These are phyloP conservation scores for Lycophotia porphyrea DNA, from an alignment of 2,888 invertebrate species.

Conservation along the genomic window DNA sequence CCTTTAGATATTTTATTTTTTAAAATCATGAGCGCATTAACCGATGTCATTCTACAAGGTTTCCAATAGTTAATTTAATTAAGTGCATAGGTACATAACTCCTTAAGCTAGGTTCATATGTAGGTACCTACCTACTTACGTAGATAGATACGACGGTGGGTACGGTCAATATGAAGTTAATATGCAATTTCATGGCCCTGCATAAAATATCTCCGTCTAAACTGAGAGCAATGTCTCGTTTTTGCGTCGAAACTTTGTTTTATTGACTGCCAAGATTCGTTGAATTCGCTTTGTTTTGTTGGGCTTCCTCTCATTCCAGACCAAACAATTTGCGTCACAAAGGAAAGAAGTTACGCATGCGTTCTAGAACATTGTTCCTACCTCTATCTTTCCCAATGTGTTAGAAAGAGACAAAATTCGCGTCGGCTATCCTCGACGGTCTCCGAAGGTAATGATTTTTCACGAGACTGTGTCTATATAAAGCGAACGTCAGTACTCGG, in stretches of 20 bases:
- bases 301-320: constrained; percentile 60
- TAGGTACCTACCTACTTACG: neutral
- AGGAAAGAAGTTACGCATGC: constrained; percentile 70
- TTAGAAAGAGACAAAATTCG: constrained; percentile 66
- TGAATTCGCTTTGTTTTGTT: constrained; percentile 65
- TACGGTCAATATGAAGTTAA: neutral
- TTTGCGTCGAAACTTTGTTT: constrained; percentile 38
- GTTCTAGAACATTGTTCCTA: constrained; percentile 73
- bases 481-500: constrained; percentile 63
- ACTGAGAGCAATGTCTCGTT: constrained; percentile 13
- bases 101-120: no score
- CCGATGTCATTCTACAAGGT: constrained; percentile 3
- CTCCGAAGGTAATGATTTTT: constrained; percentile 62
- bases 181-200: neutral
- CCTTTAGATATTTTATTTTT: neutral
- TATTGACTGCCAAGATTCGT: constrained; percentile 64
- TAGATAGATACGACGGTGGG: no score
- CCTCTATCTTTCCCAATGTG: constrained; percentile 53
- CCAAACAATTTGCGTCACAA: constrained; percentile 73
- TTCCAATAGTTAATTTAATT: constrained; percentile 7
- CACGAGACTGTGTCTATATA: constrained; percentile 70
- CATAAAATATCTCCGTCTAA: neutral
- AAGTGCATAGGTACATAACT: no score
- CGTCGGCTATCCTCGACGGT: constrained; percentile 68
- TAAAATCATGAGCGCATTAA: neutral